Evolutionary conservation across 2,888 invertebrate genomes (phyloP).

Genomic region (Pachliopta kotzebuea): DNA sequence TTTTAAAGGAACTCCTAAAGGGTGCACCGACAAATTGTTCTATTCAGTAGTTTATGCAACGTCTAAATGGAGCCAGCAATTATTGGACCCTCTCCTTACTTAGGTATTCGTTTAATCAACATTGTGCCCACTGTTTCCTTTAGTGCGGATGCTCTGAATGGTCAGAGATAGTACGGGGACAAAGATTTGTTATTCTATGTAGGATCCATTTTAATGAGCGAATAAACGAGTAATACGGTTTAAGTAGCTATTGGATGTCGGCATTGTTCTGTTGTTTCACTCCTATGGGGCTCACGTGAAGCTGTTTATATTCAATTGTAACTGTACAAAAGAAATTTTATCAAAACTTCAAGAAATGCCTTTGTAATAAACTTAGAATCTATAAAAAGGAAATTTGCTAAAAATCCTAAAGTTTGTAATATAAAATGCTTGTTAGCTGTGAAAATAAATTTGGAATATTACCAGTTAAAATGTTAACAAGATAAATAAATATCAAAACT

Average conservation of each 20-base stretch:
- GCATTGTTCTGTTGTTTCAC: conserved; percentile 33
- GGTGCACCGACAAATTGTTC: conserved; percentile 73
- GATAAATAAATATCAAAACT: conserved; percentile 17
- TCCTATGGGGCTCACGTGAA: not conserved
- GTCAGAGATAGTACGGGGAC: conserved; percentile 52
- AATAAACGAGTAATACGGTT: conserved; percentile 21
- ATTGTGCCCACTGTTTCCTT: conserved; percentile 65
- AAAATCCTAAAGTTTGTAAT: too few relatives aligned
- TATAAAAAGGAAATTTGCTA: too few relatives aligned
- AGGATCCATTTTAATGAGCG: conserved; percentile 43
- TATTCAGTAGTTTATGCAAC: conserved; percentile 63
- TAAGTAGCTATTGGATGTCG: conserved; percentile 11
- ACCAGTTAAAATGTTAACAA: conserved; percentile 18
- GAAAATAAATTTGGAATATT: not conserved
- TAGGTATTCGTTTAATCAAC: conserved; percentile 77
- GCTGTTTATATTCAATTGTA: too few relatives aligned
- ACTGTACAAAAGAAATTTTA: too few relatives aligned
- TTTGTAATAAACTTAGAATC: too few relatives aligned
- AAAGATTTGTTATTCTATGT: conserved; percentile 58
- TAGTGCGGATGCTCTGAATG: conserved; percentile 49
- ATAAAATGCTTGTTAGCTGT: too few relatives aligned
- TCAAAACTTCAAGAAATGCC: too few relatives aligned
- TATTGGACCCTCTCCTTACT: conserved; percentile 56
- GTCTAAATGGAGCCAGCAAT: conserved; percentile 58
- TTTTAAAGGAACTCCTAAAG: conserved; percentile 56